Percentiles rank a stretch among this genome's conserved stretches.
These are phyloP conservation scores for Ichneumoninae sp. DNA, from an alignment of 2,888 invertebrate genomes.

Conservation along the genomic window DNA sequence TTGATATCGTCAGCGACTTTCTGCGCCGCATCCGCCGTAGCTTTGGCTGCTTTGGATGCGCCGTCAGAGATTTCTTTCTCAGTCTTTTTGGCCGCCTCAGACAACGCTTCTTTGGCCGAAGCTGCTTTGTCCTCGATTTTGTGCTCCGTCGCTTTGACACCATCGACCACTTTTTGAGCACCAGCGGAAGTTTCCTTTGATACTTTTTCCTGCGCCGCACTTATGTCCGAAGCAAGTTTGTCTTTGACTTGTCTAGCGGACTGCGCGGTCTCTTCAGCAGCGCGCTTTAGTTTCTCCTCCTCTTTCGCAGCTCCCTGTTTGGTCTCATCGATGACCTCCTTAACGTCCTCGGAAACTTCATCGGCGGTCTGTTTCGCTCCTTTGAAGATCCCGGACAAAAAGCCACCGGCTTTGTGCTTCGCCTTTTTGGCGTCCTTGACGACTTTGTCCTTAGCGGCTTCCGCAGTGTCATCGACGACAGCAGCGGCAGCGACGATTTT, in stretches of 20 bases:
- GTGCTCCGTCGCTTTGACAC: slow-evolving; percentile 85
- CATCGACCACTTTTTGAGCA: slow-evolving; percentile 79
- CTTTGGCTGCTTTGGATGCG: slow-evolving; percentile 76
- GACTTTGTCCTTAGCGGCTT: slow-evolving; percentile 62
- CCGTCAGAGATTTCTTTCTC: slow-evolving; percentile 80
- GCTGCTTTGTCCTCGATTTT: slow-evolving; percentile 81
- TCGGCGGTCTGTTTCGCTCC: slow-evolving; percentile 75
- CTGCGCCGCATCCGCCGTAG: slow-evolving; percentile 76
- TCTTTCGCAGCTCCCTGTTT: slow-evolving; percentile 72
- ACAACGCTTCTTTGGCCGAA: slow-evolving; percentile 43
- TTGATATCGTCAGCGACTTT: slow-evolving; percentile 68
- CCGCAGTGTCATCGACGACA: slow-evolving; percentile 54
- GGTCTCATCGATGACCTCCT: slow-evolving; percentile 74
- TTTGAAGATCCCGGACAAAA: slow-evolving; percentile 75
- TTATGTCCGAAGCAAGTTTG: slow-evolving; percentile 32
- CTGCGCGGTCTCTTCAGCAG: slow-evolving; percentile 42
- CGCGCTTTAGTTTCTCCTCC: slow-evolving; percentile 52
- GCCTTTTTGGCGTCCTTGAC: slow-evolving; percentile 55
- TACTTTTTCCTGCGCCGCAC: slow-evolving; percentile 66
- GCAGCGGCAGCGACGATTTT: slow-evolving; percentile 67
- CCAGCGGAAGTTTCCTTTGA: slow-evolving; percentile 42
- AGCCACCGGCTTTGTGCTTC: slow-evolving; percentile 63
- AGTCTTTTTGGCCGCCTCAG: slow-evolving; percentile 85
- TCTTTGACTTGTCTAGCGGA: slow-evolving; percentile 74
- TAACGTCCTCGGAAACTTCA: slow-evolving; percentile 70